Base-by-base conservation (phyloP, 2,797 vertebrate species). In the Nannoperca australis region DNA sequence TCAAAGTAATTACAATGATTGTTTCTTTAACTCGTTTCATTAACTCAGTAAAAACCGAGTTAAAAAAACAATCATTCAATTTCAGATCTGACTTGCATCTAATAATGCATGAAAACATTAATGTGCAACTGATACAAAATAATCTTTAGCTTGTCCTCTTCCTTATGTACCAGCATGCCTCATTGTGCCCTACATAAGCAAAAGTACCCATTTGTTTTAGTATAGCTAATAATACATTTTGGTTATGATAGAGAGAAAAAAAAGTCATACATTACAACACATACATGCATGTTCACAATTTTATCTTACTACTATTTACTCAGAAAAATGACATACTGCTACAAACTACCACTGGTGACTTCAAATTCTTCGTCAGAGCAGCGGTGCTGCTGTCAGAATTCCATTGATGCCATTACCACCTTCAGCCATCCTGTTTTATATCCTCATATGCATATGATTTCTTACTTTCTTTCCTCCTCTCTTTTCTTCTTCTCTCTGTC, bases 351-450 rank as follows among this genome's bases (percentile, higher is more conserved):
- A 27, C 24, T 75, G 44, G 53, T 73, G 54, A 80, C 51, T 38
- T 59, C 1, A 73, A 24, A 51, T 73, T 56, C 47, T 53, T 66
- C 59, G 56, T 22, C 66, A 70, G 47, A 86, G 20, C 36, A 54
- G 62, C 38, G 7, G 22, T 27, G 30, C 70, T 40, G 12, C 77
- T 73, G 58, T 61, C 55, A 82, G 74, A 87, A 87, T 87, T 56
- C 36, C 44, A 88, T 77, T 80, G 70, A 83, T 68, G 67, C 63
- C 60, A 40, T 83, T 79, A 62, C 42, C 3, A 6, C 58, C 64
- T 45, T 84, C 79, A 70, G 12, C 58, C 20, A 14, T 55, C 50
- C 54, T 62, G 30, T 50, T 65, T 70, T 11, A 60, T 53, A 61
- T 71, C 61, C 27, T 78, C 44, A 44, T 61, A 22, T 55, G 18